These are phyloP conservation scores for Helleia helle DNA, from an alignment of 2,888 invertebrate species.

Conservation along the genomic window DNA sequence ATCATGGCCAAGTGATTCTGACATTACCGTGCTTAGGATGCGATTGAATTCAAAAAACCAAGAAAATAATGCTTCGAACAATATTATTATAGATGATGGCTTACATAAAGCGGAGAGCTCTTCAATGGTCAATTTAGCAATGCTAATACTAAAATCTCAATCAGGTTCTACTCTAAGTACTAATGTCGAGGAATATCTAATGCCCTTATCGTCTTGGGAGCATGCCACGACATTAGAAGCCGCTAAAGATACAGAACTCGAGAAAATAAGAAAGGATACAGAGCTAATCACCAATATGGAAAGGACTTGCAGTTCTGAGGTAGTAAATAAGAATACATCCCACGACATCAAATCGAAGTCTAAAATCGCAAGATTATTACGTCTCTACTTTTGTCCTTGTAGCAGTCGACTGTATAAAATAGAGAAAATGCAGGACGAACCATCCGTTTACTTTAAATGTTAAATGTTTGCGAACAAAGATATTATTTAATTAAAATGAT, in stretches of 20 bases:
- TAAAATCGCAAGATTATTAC: constrained; percentile 51
- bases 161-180: constrained; percentile 48
- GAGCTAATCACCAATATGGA: background rate
- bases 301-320: too few species aligned
- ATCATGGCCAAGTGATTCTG: constrained; percentile 75
- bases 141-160: constrained; percentile 58
- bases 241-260: constrained; percentile 27
- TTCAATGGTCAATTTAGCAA: constrained; percentile 74
- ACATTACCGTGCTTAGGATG: constrained; percentile 73
- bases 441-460: constrained; percentile 23
- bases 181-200: constrained; percentile 59
- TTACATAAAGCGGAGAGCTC: constrained; percentile 71
- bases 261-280: background rate
- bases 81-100: constrained; percentile 68
- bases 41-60: constrained; percentile 47
- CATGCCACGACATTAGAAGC: constrained; percentile 28
- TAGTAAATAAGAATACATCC: constrained; percentile 26
- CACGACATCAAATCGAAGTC: constrained; percentile 38
- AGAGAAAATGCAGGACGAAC: constrained; percentile 44
- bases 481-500: constrained; percentile 1
- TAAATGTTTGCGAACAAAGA: background rate
- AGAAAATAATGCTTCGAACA: constrained; percentile 58
- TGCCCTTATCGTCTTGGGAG: constrained; percentile 75
- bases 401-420: constrained; percentile 57
- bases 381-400: constrained; percentile 61